Base-by-base conservation (phyloP, 2,797 vertebrate genomes). In the Lutjanus argentimaculatus region DNA sequence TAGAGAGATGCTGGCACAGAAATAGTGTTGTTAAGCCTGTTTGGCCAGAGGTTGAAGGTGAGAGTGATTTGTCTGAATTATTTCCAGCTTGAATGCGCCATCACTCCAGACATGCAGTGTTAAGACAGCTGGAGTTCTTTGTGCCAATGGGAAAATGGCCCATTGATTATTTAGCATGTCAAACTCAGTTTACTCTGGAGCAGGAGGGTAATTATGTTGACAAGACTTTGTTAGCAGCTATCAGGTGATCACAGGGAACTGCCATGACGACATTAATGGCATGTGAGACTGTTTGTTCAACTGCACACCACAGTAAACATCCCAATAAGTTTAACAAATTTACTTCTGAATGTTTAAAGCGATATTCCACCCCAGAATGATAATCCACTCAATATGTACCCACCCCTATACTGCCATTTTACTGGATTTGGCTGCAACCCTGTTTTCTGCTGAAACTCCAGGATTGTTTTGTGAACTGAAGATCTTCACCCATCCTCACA, bases 111-210 rank as follows among this genome's bases (percentile, higher is more conserved):
- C 75, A 51, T 2, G 17, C 65, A 0, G 75, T 64, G 78, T 84
- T 83, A 66, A 66, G 79, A 74, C 91, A 89, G 77, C 84, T 89
- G 85, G 69, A 82, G 67, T 16, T 12, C 40, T 66, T 62, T 48
- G 66, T 65, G 67, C 65, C 67, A 86, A 75, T 79, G 75, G 70
- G 79, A 77, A 84, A 87, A 77, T 16, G 67, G 25, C 40, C 46
- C 36, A 22, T 80, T 81, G 77, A 87, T 90, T 90, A 76, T 88
- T 91, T 79, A 75, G 42, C 72, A 43, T 72, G 77, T 85, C 84
- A 82, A 69, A 69, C 56, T 73, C 21, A 84, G 59, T 87, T 90
- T 83, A 71, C 58, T 57, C 69, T 81, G 63, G 59, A 86, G 36
- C 21, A 21, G 53, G 61, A 22, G 30, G 52, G 53, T 69, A 45